A percentile compares a stretch with the other conserved stretches of the same genome.
Evolutionary conservation across 2,797 vertebrate genomes (phyloP).

Genomic region (Lacerta agilis): DNA sequence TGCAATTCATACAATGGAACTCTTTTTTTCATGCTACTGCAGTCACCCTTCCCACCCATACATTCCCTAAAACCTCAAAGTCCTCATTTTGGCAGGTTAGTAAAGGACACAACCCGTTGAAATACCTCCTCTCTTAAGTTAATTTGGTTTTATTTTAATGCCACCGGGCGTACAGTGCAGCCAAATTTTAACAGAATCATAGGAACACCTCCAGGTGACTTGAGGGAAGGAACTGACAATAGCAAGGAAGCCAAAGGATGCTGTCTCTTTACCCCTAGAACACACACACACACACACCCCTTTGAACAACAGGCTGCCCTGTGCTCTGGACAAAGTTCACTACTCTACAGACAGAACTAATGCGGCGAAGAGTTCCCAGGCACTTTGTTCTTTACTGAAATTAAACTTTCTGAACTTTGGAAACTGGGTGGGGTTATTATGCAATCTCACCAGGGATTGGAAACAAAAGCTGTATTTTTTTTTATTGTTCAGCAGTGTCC

Average conservation of each 20-base stretch:
- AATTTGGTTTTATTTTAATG: neutral
- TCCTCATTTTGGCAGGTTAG: neutral
- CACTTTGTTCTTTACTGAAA: slow-evolving; percentile 48
- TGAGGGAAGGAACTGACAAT: neutral
- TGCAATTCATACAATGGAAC: neutral
- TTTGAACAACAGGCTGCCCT: neutral
- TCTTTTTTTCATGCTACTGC: neutral
- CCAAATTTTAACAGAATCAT: neutral
- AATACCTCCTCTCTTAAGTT: neutral
- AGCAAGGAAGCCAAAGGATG: neutral
- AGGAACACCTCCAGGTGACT: neutral
- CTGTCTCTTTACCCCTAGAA: neutral
- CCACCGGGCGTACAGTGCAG: neutral
- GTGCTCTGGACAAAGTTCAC: neutral
- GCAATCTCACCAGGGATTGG: slow-evolving; percentile 46
- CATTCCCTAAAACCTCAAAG: neutral
- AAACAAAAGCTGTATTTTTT: slow-evolving; percentile 53
- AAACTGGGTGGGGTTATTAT: slow-evolving; percentile 49
- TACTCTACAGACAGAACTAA: neutral
- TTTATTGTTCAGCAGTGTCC: slow-evolving; percentile 29
- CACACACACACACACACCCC: too few species aligned
- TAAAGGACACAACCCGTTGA: neutral
- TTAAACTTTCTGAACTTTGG: slow-evolving; percentile 55
- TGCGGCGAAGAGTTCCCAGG: slow-evolving; percentile 26
- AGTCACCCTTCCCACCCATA: neutral